Percentiles rank a stretch among this genome's conserved stretches.
These are phyloP conservation scores for Musca domestica DNA, from an alignment of 1,140 invertebrate species.

Conservation along the genomic window DNA sequence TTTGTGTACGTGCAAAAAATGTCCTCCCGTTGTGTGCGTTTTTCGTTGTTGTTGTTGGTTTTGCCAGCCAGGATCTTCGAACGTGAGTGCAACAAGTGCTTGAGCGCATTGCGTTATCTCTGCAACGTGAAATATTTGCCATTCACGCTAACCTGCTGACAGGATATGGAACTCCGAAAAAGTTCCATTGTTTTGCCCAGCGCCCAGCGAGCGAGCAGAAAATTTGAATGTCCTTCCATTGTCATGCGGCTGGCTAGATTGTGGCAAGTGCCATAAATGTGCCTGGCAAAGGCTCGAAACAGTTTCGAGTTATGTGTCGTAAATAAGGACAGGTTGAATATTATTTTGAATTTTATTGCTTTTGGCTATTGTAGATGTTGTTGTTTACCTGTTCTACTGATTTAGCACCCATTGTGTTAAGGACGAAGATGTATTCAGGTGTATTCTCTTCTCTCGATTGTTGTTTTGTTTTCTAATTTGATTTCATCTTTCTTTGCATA, in stretches of 20 bases:
- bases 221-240: constrained; percentile 8
- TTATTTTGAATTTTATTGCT: too few species aligned
- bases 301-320: neutral
- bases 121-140: neutral
- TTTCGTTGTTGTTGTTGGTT: too few species aligned
- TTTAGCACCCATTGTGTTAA: too few species aligned
- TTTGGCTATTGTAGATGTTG: too few species aligned
- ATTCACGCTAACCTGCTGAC: constrained; percentile 15
- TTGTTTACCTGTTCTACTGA: too few species aligned
- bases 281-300: neutral
- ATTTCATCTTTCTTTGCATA: neutral
- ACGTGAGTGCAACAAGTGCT: neutral
- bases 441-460: neutral
- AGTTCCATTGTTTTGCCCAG: neutral
- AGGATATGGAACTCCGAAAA: too few species aligned
- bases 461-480: neutral
- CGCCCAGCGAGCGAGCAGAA: neutral
- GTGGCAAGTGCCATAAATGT: constrained; percentile 20
- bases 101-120: constrained; percentile 4
- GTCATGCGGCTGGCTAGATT: neutral
- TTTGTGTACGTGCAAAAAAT: too few species aligned
- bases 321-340: constrained; percentile 9
- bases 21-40: too few species aligned
- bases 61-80: too few species aligned
- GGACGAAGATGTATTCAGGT: neutral